Percentiles rank a stretch among this genome's conserved stretches.
These are phyloP conservation scores for Nerophis ophidion DNA, from an alignment of 2,113 vertebrate species.

Conservation along the genomic window DNA sequence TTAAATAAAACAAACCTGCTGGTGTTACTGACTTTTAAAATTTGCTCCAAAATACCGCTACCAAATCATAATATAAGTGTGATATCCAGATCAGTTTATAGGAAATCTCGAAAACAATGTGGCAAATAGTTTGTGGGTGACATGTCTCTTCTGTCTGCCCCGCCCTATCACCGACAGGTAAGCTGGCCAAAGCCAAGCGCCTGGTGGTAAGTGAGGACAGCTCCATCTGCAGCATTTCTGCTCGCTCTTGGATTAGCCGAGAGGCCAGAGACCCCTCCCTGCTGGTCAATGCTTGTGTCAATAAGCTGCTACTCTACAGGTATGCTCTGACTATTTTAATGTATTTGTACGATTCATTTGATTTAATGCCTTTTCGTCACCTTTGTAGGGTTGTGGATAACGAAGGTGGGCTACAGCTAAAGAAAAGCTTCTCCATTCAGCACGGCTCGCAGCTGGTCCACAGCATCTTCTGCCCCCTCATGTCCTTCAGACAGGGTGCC, in stretches of 20 bases:
- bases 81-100: no score
- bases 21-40: constrained; percentile 12
- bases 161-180: constrained; percentile 65
- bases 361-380: not conserved
- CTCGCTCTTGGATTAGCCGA: constrained; percentile 89
- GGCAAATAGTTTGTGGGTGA: no score
- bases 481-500: constrained; percentile 92
- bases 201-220: constrained; percentile 87
- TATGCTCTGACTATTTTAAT: constrained; percentile 35
- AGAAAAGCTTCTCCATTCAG: constrained; percentile 86
- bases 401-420: constrained; percentile 84
- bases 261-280: constrained; percentile 90
- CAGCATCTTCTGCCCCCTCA: constrained; percentile 93
- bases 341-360: not conserved
- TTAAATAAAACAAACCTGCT: no score
- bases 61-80: no score
- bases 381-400: constrained; percentile 84
- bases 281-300: constrained; percentile 86
- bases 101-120: no score
- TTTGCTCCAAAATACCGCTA: no score
- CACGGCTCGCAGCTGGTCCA: constrained; percentile 81
- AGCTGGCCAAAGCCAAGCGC: constrained; percentile 90
- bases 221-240: constrained; percentile 85
- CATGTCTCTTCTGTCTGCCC: constrained; percentile 20
- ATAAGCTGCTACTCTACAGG: constrained; percentile 89